Percentiles rank a stretch among this genome's conserved stretches.
Evolutionary conservation across 2,797 vertebrate genomes (phyloP).

Genomic region (Crenichthys baileyi): DNA sequence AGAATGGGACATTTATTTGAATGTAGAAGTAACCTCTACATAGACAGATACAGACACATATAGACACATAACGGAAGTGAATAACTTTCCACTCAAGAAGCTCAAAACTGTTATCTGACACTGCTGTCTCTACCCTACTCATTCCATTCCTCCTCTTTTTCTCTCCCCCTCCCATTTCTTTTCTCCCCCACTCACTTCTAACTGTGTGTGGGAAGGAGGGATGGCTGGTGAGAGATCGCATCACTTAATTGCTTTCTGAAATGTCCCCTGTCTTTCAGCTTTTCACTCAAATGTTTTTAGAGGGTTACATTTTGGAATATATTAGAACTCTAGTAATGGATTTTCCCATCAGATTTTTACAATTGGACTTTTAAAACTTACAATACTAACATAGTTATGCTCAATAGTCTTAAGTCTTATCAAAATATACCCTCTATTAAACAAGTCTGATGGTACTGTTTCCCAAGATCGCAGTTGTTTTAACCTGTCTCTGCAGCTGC

Average conservation of each 20-base stretch:
- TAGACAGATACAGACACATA: background rate
- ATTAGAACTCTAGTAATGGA: background rate
- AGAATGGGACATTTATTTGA: background rate
- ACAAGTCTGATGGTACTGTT: no score
- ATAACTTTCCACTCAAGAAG: slow-evolving; percentile 17
- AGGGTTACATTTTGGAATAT: background rate
- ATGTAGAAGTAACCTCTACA: background rate
- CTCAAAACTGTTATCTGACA: slow-evolving; percentile 44
- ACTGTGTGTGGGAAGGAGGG: slow-evolving; percentile 18
- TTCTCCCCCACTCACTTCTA: slow-evolving; percentile 30
- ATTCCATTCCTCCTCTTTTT: slow-evolving; percentile 17
- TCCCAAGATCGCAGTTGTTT: no score
- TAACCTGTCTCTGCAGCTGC: no score
- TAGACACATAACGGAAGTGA: background rate
- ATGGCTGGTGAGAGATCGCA: slow-evolving; percentile 46
- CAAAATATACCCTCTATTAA: no score
- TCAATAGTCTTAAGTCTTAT: background rate
- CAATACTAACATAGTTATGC: background rate
- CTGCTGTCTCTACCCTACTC: slow-evolving; percentile 25
- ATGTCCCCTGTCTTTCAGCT: slow-evolving; percentile 16
- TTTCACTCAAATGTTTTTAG: slow-evolving; percentile 1
- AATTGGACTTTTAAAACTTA: background rate
- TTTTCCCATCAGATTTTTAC: background rate
- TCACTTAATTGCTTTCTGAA: slow-evolving; percentile 46
- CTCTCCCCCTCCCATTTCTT: slow-evolving; percentile 16